These are phyloP conservation scores for Watsonalla cultraria DNA, from an alignment of 2,888 invertebrate species.

Conservation along the genomic window DNA sequence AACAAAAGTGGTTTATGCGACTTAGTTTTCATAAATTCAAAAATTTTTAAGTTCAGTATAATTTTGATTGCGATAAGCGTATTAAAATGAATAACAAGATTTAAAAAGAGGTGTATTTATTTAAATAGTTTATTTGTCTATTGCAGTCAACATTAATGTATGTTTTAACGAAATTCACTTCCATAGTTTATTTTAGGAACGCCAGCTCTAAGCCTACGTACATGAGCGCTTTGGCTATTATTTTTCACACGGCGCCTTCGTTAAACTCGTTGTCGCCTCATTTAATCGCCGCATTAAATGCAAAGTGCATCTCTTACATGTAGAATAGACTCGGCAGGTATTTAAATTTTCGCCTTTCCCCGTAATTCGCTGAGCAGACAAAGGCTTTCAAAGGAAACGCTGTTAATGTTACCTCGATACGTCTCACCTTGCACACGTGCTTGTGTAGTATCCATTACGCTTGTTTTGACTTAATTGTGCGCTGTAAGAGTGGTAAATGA, in stretches of 20 bases:
- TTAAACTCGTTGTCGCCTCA: constrained; percentile 48
- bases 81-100: no score
- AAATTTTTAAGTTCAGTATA: no score
- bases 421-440: constrained; percentile 51
- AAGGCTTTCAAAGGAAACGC: constrained; percentile 62
- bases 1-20: no score
- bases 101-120: no score
- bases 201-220: not conserved
- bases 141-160: no score
- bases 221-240: constrained; percentile 5
- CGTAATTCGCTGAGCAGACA: constrained; percentile 73
- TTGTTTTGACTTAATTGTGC: not conserved
- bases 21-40: no score
- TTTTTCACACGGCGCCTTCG: constrained; percentile 7
- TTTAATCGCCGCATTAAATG: constrained; percentile 68
- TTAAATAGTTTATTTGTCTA: no score
- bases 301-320: constrained; percentile 77
- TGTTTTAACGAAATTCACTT: not conserved
- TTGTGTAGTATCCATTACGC: constrained; percentile 5
- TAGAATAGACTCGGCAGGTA: constrained; percentile 71
- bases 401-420: constrained; percentile 63
- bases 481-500: not conserved
- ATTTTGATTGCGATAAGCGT: no score
- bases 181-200: not conserved
- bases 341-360: constrained; percentile 74